phyloP scores from a whole-genome alignment of 2,797 vertebrate genomes.

The Poecilia picta region DNA sequence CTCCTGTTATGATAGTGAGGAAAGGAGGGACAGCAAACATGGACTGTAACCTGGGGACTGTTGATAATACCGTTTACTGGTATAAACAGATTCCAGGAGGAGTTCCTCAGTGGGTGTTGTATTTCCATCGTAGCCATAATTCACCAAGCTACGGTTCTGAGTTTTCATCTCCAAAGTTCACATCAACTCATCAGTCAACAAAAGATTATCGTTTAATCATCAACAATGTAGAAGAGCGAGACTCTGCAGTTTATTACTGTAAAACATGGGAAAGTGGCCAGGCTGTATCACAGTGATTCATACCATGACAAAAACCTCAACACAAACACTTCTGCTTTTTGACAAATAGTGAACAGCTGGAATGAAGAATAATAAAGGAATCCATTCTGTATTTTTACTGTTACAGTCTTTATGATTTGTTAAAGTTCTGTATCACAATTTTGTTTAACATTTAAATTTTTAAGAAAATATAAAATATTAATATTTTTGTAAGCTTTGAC shows the following conservation, averaged over 20 bases:
- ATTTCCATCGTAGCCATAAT: accelerated
- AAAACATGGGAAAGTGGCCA: accelerated
- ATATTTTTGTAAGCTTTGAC: too few species aligned
- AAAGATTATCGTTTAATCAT: conserved; percentile 56
- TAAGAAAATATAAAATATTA: too few species aligned
- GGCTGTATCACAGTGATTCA: conserved; percentile 52
- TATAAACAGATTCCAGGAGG: conserved; percentile 42
- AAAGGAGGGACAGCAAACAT: conserved; percentile 59
- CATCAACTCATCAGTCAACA: conserved; percentile 24
- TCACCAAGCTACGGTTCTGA: conserved; percentile 34
- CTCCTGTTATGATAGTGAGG: conserved; percentile 46
- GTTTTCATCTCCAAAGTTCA: conserved; percentile 47
- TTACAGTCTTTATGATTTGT: too few species aligned
- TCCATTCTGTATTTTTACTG: background rate
- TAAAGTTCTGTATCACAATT: background rate
- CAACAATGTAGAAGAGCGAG: conserved; percentile 37
- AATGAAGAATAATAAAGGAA: too few species aligned
- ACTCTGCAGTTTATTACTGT: conserved; percentile 60
- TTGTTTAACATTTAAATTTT: background rate
- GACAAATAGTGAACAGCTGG: background rate
- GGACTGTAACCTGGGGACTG: conserved; percentile 62
- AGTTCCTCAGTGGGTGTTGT: conserved; percentile 22
- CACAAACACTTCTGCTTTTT: conserved; percentile 36
- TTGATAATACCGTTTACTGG: background rate
- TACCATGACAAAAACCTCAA: conserved; percentile 59